Base-by-base conservation (phyloP, 2,113 vertebrate genomes). In the Dendropsophus ebraccatus region DNA sequence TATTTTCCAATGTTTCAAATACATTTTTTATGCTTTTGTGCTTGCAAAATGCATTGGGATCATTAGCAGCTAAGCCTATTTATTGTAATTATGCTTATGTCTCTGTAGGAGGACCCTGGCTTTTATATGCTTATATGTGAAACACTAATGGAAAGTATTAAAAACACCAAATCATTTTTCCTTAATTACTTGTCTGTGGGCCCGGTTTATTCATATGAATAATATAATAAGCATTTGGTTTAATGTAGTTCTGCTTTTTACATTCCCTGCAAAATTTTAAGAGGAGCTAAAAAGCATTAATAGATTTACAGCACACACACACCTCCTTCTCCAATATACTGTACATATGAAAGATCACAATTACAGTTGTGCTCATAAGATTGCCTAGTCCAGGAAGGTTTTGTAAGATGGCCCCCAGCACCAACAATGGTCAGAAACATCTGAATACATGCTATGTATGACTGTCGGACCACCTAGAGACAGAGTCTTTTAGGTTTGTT, bases 21-120 rank as follows among this genome's bases (percentile, higher is more conserved):
- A 76, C n/a, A 50, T 50, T 28, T 49, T n/a, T 76, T 76, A 49
- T 30, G 47, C 47, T 14, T 76, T 28, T 76, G 47, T 52, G 73
- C n/a, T 17, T 47, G 1, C 23, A 49, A 28, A 25, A 14, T 49
- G 16, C 45, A 28, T 30, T 30, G 8, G n/a, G 10, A 75, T 75
- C 73, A 49, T 16, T 75, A 16, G 73, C 10, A 28, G 45, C 45
- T 23, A 30, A 75, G 12, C 25, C 47, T 52, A 52, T 76, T 52
- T 52, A 25, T 45, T 13, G 12, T 47, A 13, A 47, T 25, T 45
- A 73, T 73, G 23, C 10, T 25, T 47, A 72, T 41, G 19, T 13
- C 14, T 37, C 32, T 70, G 30, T 69, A 69, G 30, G 25, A 67
- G 62, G 65, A 35, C 13, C 65, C 30, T 70, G 21, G 30, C 69